These are phyloP conservation scores for Intellagama lesueurii DNA, from an alignment of 2,797 vertebrate species.

Conservation along the genomic window DNA sequence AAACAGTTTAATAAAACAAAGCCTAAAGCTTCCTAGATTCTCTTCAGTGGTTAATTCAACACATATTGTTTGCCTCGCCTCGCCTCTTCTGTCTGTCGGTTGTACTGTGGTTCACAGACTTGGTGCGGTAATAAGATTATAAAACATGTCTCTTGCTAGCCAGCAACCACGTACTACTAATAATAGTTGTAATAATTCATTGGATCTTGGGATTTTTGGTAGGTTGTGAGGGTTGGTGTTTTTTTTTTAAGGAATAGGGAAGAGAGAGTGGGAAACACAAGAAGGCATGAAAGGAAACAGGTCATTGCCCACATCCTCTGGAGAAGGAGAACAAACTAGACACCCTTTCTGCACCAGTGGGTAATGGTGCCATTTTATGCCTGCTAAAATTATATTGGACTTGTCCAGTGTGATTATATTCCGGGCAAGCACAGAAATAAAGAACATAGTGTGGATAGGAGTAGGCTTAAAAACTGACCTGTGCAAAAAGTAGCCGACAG, in stretches of 20 bases:
- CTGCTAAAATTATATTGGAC: conserved; percentile 38
- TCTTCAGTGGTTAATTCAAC: conserved; percentile 58
- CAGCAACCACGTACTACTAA: conserved; percentile 70
- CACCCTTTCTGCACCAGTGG: accelerated
- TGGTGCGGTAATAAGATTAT: conserved; percentile 74
- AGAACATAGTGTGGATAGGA: not conserved
- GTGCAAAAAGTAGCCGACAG: not conserved
- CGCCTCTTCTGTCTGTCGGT: conserved; percentile 40
- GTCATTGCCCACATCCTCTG: not conserved
- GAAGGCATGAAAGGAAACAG: conserved; percentile 51
- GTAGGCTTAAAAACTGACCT: accelerated
- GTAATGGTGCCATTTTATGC: conserved; percentile 50
- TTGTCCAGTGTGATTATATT: conserved; percentile 12
- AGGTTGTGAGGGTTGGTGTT: conserved; percentile 4
- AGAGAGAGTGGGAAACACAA: conserved; percentile 32
- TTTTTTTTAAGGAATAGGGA: conserved; percentile 58
- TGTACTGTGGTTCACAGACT: conserved; percentile 57
- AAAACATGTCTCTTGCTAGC: conserved; percentile 75
- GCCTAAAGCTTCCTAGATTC: conserved; percentile 62
- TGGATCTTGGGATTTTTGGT: conserved; percentile 59
- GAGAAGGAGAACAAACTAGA: conserved; percentile 11
- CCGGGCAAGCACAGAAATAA: not conserved
- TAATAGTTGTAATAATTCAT: conserved; percentile 72
- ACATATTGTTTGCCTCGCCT: conserved; percentile 53
- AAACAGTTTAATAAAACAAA: conserved; percentile 74